These are phyloP conservation scores for Ibidorhyncha struthersii DNA, from an alignment of 2,113 vertebrate species.

Conservation along the genomic window DNA sequence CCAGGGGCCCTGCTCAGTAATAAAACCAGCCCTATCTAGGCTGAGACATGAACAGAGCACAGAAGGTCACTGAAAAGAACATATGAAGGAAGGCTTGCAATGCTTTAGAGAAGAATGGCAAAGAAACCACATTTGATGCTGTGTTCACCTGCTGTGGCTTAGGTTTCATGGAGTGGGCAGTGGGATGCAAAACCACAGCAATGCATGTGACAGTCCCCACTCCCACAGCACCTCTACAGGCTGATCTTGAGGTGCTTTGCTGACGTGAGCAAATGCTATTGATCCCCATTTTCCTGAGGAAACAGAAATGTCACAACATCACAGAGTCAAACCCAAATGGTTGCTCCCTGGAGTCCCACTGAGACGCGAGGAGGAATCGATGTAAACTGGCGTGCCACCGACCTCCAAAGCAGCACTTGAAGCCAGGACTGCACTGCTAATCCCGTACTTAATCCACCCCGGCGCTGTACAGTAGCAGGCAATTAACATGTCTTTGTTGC, in stretches of 20 bases:
- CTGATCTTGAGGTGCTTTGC: not conserved
- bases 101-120: not conserved
- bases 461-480: not conserved
- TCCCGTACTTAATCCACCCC: not conserved
- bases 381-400: not conserved
- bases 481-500: not conserved
- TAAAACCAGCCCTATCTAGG: not conserved
- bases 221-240: not conserved
- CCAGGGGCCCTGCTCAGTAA: not conserved
- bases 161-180: not conserved
- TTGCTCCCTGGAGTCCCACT: not conserved
- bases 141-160: not conserved
- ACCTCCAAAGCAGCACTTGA: not conserved
- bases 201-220: too few species aligned
- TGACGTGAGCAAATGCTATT: not conserved
- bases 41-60: not conserved
- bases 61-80: not conserved
- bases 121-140: not conserved
- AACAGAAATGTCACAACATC: rapidly evolving
- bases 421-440: not conserved
- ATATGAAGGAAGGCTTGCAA: not conserved
- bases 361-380: rapidly evolving
- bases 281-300: not conserved
- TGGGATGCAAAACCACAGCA: not conserved
- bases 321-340: not conserved